Base-by-base conservation (phyloP, 2,113 vertebrate species). In the Dipodomys spectabilis region DNA sequence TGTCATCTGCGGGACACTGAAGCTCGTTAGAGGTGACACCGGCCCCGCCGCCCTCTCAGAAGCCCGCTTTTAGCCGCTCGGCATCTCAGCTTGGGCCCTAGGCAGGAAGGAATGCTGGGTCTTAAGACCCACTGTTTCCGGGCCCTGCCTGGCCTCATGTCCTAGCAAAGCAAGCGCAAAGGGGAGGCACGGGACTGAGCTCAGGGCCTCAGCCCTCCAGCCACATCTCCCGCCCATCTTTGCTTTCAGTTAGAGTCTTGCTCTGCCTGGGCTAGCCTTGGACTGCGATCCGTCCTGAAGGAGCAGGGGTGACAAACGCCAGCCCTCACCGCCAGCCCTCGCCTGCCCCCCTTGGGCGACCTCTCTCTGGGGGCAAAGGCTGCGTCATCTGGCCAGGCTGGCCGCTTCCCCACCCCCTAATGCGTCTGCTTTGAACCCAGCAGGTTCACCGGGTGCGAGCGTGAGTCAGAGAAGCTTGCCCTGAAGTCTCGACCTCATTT, bases 1-100 rank as follows among this genome's bases (percentile, higher is more conserved):
- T 99, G 96, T 99, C 99, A 96, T 99, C 99, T 99, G 97, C 32
- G 97, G 1, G 12, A 96, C 94, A 97, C 7, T 15, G 78, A 92
- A 96, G 95, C 86, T 96, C 64, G 25, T 68, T 35, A 88, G 68
- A 44, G 35, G 49, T 4, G 60, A 19, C 32, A 3, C 0, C 67
- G 10, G 0, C 12, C 68, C 19, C 28, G 35, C n/a, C n/a, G 35
- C 28, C 8, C 30, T 49, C 49, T 49, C 49, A 39, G 39, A 39
- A 39, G 39, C 39, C 39, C 39, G 5, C 39, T 39, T 39, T 39
- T 39, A 39, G 39, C 39, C 49, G 2, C 49, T 53, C 49, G 1
- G 49, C 49, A 13, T 16, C 53, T 57, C 53, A 13, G 53, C 15
- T 16, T 57, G 53, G 12, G 53, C 15, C 23, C 74, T 19, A 5